Percentiles rank a stretch among this genome's conserved stretches.
Conservation (phyloP, 2,797 vertebrate species). For the Rhabdophis nuchalis region DNA sequence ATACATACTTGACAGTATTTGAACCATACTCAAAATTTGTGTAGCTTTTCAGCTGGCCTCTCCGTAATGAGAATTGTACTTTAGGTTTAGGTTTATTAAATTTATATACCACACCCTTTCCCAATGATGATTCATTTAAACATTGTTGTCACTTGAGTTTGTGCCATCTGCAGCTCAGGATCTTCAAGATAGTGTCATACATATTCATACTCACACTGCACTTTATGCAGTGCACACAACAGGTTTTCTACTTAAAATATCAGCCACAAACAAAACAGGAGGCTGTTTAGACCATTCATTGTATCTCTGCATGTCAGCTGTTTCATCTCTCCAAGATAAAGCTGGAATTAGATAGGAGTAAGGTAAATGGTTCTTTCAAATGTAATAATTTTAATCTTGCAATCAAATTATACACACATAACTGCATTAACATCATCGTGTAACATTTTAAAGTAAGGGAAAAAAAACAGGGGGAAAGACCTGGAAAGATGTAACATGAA, state of each 20-base stretch:
- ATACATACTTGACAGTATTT: not conserved
- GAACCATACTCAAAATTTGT: not conserved
- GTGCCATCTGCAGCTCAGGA: not conserved
- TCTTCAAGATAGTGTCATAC: not conserved
- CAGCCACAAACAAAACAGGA: not conserved
- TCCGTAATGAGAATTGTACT: not conserved
- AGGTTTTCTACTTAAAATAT: not conserved
- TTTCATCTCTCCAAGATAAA: not conserved
- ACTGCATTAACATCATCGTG: not conserved
- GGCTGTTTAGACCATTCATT: not conserved
- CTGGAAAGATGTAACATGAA: not conserved
- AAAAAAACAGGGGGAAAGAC: not conserved
- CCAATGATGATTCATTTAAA: not conserved
- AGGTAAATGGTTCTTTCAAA: not conserved
- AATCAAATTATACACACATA: not conserved
- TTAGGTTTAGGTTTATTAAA: too few species aligned
- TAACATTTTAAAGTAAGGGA: not conserved
- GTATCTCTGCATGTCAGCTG: not conserved
- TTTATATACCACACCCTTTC: too few species aligned
- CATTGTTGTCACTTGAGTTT: not conserved
- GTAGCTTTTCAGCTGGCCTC: not conserved
- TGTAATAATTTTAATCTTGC: not conserved
- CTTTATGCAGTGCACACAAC: not conserved
- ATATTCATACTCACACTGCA: not conserved
- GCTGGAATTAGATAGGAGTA: not conserved